A percentile compares a stretch with the other conserved stretches of the same genome.
Evolutionary conservation across 2,888 invertebrate genomes (phyloP).

Genomic region (Ichneumoninae sp.): DNA sequence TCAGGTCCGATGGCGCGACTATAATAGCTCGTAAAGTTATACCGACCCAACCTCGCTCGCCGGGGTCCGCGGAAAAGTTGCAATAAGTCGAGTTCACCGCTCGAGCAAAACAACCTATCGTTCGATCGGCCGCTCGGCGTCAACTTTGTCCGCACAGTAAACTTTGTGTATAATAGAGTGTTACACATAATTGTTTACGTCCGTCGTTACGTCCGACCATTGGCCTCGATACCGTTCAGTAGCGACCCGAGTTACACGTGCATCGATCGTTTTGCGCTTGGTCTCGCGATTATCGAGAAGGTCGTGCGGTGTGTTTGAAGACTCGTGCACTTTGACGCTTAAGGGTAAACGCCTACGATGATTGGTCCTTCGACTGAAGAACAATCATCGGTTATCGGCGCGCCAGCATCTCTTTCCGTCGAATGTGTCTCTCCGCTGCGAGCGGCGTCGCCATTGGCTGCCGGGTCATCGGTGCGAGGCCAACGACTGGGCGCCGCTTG

Average conservation of each 20-base stretch:
- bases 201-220: constrained; percentile 21
- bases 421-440: not conserved
- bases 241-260: constrained; percentile 26
- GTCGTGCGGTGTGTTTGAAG: constrained; percentile 27
- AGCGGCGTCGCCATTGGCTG: not conserved
- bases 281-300: constrained; percentile 35
- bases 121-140: constrained; percentile 32
- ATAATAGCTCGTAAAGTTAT: constrained; percentile 38
- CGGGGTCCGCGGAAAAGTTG: constrained; percentile 7
- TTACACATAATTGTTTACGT: constrained; percentile 37
- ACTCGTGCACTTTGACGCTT: constrained; percentile 30
- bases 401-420: not conserved
- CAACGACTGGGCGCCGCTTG: not conserved
- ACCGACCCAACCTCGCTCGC: not conserved
- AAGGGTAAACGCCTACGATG: constrained; percentile 6
- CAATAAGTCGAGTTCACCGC: constrained; percentile 28
- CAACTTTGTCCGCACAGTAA: constrained; percentile 1
- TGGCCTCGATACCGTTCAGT: constrained; percentile 10
- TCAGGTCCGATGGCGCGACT: not conserved
- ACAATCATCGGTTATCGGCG: constrained; percentile 30
- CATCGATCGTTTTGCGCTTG: constrained; percentile 11
- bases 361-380: constrained; percentile 27
- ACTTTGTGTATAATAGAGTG: constrained; percentile 28
- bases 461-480: not conserved
- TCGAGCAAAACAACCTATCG: constrained; percentile 33